Evolutionary conservation across 2,797 vertebrate species (phyloP), one percentile per base, ranked within the genome.

Genomic region (Danio albolineatus): DNA sequence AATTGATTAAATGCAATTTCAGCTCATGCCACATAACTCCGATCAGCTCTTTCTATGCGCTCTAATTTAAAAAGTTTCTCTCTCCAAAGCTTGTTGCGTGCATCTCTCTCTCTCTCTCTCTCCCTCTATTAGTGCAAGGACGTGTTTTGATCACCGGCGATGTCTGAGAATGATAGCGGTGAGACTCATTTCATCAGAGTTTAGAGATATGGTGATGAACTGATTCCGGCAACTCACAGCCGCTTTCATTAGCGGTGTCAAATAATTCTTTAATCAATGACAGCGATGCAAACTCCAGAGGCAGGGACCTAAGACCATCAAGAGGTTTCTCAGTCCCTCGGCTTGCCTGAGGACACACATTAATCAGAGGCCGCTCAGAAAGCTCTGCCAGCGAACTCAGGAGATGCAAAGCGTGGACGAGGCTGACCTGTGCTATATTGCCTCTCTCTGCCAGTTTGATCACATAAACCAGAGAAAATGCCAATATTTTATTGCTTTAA

Each of bases 181-280:
- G 10, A 62, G 9, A n/a, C 61, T 66, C 67, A 73, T 80, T 77
- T 77, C 38, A 60, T 72, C 36, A 12, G 16, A 76, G 13, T 76
- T 60, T 36, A 56, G 39, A 51, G 64, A 60, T 36, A 59, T 77
- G 66, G 79, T 74, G 19, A 61, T 62, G 60, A 83, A 80, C 53
- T 71, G 69, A 60, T 74, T 75, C 64, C 57, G 43, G 69, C 65
- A 74, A 71, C 72, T 72, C 43, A 38, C 75, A 76, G 65, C 14
- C 1, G 12, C 67, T 69, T 78, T 82, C 66, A 80, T 87, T 80
- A 80, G 70, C 82, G n/a, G 54, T 80, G 84, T 78, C 71, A 75
- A 70, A 84, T 83, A 80, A 83, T 81, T 76, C 69, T 85, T 85
- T 85, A 85, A 83, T 87, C 82, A 79, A 59, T 82, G 59, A 41